Evolutionary conservation across 2,797 vertebrate genomes (phyloP).

Genomic region (Pyrocephalus nanus): DNA sequence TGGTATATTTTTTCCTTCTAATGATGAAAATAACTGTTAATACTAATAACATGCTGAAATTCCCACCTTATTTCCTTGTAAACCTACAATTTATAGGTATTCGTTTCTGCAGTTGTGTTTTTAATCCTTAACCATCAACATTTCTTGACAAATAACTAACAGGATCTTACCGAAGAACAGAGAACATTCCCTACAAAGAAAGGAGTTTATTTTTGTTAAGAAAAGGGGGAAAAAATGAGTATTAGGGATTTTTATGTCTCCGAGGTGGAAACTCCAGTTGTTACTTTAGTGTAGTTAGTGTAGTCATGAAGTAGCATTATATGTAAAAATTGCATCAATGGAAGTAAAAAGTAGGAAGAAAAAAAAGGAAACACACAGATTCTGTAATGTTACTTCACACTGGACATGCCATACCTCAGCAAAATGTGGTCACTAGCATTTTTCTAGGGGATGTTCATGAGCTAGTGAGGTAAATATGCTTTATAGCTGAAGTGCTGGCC

Average conservation of each 20-base stretch:
- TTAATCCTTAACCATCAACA: background rate
- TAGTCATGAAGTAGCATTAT: background rate
- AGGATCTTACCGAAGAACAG: background rate
- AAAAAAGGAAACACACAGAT: fast-evolving
- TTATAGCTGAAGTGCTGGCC: background rate
- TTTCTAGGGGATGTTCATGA: background rate
- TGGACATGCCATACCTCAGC: background rate
- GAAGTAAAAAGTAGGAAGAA: background rate
- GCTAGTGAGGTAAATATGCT: background rate
- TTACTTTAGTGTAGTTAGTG: background rate
- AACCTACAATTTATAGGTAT: background rate
- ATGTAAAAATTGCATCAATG: background rate
- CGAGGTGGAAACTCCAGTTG: background rate
- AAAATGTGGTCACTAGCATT: background rate
- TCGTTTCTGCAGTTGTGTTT: background rate
- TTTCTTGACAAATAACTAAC: constrained; percentile 19
- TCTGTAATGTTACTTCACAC: background rate
- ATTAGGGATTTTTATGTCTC: background rate
- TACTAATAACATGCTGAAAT: background rate
- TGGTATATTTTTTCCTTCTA: constrained; percentile 35
- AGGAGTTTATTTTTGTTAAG: constrained; percentile 63
- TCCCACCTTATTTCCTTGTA: background rate
- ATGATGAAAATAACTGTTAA: background rate
- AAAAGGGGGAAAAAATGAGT: background rate
- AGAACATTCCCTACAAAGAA: constrained; percentile 36